These are phyloP conservation scores for Planiliza haematocheilus DNA, from an alignment of 2,113 vertebrate species.

Conservation along the genomic window DNA sequence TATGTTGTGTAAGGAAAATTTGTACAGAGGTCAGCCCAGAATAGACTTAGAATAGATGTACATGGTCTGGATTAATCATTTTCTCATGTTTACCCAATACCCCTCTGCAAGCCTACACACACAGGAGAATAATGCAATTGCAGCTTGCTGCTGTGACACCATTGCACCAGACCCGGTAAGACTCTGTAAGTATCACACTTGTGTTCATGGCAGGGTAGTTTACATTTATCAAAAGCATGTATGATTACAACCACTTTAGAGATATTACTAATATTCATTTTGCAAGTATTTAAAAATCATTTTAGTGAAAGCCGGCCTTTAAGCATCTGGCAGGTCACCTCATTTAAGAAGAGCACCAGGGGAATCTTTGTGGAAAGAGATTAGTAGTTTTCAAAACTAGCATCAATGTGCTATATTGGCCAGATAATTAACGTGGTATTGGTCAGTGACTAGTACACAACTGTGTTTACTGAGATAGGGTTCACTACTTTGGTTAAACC, in stretches of 20 bases:
- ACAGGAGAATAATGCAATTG: constrained; percentile 12
- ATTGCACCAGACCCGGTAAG: not conserved
- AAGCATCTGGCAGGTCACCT: not conserved
- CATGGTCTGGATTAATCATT: constrained; percentile 27
- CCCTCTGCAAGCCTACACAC: constrained; percentile 25
- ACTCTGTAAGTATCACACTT: not conserved
- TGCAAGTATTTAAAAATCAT: no score
- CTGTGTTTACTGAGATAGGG: no score
- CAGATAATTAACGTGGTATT: not conserved
- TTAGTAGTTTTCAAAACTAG: constrained; percentile 5
- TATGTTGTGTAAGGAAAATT: constrained; percentile 3
- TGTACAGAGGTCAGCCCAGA: constrained; percentile 20
- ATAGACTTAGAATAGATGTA: constrained; percentile 21
- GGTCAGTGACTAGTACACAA: no score
- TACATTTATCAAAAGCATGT: not conserved
- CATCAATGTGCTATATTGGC: constrained; percentile 2
- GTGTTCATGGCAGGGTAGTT: not conserved
- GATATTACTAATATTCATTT: no score
- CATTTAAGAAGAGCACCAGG: not conserved
- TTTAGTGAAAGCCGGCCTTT: not conserved
- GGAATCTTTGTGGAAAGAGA: constrained; percentile 12
- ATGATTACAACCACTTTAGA: no score
- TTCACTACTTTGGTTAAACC: no score
- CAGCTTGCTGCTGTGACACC: not conserved
- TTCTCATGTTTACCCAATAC: constrained; percentile 35